A percentile compares a stretch with the other conserved stretches of the same genome.
phyloP scores from a whole-genome alignment of 2,797 vertebrate genomes.

The Odontamblyopus lacepedii region DNA sequence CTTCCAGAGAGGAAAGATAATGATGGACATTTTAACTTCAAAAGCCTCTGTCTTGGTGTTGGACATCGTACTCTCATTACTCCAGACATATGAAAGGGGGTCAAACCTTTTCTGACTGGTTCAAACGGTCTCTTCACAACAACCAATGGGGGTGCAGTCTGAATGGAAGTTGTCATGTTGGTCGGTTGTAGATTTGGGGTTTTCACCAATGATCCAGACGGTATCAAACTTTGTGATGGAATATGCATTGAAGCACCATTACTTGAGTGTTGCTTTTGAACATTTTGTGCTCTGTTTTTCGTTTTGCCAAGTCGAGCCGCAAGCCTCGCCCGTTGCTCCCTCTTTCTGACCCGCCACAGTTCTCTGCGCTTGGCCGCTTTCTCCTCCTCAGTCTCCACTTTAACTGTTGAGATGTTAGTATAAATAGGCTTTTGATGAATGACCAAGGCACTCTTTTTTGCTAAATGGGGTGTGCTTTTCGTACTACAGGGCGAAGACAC shows the following conservation, averaged over 20 bases:
- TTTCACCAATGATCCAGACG: conserved; percentile 35
- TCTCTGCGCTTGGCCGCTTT: conserved; percentile 74
- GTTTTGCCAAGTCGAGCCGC: conserved; percentile 59
- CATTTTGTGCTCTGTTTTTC: conserved; percentile 47
- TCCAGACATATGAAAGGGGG: conserved; percentile 31
- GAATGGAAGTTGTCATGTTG: conserved; percentile 7
- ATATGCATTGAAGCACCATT: conserved; percentile 24
- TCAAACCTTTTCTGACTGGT: conserved; percentile 35
- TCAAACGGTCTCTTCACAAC: conserved; percentile 33
- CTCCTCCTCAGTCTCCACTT: conserved; percentile 69
- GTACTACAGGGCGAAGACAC: conserved; percentile 22
- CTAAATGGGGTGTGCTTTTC: conserved; percentile 37
- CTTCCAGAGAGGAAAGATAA: conserved; percentile 32
- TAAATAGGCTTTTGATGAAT: conserved; percentile 37
- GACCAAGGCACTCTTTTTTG: conserved; percentile 60
- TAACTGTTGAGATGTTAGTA: background rate
- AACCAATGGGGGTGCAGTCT: conserved; percentile 3
- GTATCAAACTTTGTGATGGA: conserved; percentile 41
- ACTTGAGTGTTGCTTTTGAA: conserved; percentile 10
- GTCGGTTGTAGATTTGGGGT: conserved; percentile 36
- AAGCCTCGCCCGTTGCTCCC: conserved; percentile 78
- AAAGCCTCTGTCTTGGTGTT: conserved; percentile 58
- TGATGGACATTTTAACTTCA: conserved; percentile 40
- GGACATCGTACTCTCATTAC: conserved; percentile 52
- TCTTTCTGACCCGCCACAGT: conserved; percentile 80